Evolutionary conservation across 2,797 vertebrate genomes (phyloP).

Genomic region (Aulostomus chinensis): DNA sequence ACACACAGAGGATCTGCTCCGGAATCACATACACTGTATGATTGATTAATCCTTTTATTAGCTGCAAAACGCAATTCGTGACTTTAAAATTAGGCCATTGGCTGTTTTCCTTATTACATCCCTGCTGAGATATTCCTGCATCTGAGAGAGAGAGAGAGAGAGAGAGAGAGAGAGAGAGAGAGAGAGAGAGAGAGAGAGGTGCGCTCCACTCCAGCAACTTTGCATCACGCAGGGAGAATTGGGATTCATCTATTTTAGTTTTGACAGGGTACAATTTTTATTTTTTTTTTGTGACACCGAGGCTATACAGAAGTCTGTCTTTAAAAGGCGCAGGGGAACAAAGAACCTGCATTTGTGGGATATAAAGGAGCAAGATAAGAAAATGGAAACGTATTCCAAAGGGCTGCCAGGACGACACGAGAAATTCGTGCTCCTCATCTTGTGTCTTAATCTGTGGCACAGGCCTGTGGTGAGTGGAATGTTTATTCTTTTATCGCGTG

Average conservation of each 20-base stretch:
- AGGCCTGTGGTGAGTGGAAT: conserved; percentile 52
- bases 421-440: conserved; percentile 46
- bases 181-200: conserved; percentile 13
- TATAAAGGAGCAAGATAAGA: conserved; percentile 6
- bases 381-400: conserved; percentile 23
- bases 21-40: neutral
- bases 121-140: conserved; percentile 34
- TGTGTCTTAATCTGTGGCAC: conserved; percentile 53
- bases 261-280: conserved; percentile 23
- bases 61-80: conserved; percentile 2
- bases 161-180: conserved; percentile 17
- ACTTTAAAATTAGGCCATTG: conserved; percentile 28
- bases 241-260: conserved; percentile 46
- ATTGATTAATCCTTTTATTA: neutral
- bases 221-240: conserved; percentile 35
- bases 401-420: conserved; percentile 20
- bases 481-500: neutral
- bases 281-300: conserved; percentile 13
- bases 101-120: conserved; percentile 6
- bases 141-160: conserved; percentile 13
- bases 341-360: conserved; percentile 26
- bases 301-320: conserved; percentile 2
- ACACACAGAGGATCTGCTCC: too few species aligned
- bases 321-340: conserved; percentile 6
- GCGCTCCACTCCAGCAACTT: conserved; percentile 51